Conservation (phyloP, 2,797 vertebrate species). For the Tachyglossus aculeatus region DNA sequence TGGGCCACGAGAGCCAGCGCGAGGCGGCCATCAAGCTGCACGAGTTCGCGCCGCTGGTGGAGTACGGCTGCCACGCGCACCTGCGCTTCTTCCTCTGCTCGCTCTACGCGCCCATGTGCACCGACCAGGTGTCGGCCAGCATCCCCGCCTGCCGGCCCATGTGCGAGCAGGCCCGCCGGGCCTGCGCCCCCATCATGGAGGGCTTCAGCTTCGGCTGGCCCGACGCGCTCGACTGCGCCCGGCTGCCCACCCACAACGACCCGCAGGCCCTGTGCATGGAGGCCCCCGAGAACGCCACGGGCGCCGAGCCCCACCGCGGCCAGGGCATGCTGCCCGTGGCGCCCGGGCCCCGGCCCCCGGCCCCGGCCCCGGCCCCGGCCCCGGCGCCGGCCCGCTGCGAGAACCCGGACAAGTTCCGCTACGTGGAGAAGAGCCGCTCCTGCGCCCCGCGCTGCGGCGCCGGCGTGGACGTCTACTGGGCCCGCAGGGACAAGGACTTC, state of each 20-base stretch:
- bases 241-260: slow-evolving; percentile 93
- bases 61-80: slow-evolving; percentile 94
- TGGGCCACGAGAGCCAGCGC: slow-evolving; percentile 92
- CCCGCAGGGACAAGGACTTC: slow-evolving; percentile 93
- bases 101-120: slow-evolving; percentile 97
- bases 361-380: slow-evolving; percentile 14
- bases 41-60: slow-evolving; percentile 94
- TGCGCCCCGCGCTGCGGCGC: slow-evolving; percentile 92
- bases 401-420: slow-evolving; percentile 95
- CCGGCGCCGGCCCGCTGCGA: slow-evolving; percentile 76
- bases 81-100: slow-evolving; percentile 98
- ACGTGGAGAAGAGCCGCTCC: slow-evolving; percentile 91
- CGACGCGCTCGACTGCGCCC: slow-evolving; percentile 91
- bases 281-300: slow-evolving; percentile 91
- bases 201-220: slow-evolving; percentile 98
- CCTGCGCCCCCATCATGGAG: slow-evolving; percentile 95
- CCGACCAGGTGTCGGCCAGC: slow-evolving; percentile 94
- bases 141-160: slow-evolving; percentile 97
- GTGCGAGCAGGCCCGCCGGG: slow-evolving; percentile 94
- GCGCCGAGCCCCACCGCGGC: slow-evolving; percentile 79
- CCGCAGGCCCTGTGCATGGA: slow-evolving; percentile 98
- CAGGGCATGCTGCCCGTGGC: slow-evolving; percentile 87
- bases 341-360: slow-evolving; percentile 73
- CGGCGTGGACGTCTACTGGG: slow-evolving; percentile 94
- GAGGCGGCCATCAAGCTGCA: slow-evolving; percentile 94